Percentiles rank a stretch among this genome's conserved stretches.
phyloP scores from a whole-genome alignment of 1,140 invertebrate genomes.

The Coenobita brevimanus region DNA sequence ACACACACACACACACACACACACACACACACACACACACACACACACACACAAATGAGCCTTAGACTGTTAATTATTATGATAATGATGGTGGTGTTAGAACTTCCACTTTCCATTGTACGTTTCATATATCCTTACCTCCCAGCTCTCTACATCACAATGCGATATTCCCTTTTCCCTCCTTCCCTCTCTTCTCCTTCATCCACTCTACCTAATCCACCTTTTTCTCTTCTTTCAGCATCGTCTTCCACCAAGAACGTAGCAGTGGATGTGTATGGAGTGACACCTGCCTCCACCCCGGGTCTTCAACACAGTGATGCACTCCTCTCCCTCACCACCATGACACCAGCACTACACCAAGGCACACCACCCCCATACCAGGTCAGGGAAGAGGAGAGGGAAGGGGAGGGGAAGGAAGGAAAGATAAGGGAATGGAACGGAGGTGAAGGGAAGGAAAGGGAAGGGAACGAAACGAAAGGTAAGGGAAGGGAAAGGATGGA shows the following conservation, averaged over 20 bases:
- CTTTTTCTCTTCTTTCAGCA: constrained; percentile 3
- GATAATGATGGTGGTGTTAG: too few relatives aligned
- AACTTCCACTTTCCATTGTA: too few relatives aligned
- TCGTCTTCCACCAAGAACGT: constrained; percentile 52
- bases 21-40: too few relatives aligned
- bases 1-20: too few relatives aligned
- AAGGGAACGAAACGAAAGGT: not conserved
- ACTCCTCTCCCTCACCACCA: constrained; percentile 45
- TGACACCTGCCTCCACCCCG: constrained; percentile 48
- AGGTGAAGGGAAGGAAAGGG: not conserved
- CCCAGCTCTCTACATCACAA: too few relatives aligned
- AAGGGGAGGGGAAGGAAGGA: not conserved
- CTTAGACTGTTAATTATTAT: too few relatives aligned
- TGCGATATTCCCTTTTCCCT: too few relatives aligned
- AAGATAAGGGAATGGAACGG: not conserved
- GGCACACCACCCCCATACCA: constrained; percentile 20
- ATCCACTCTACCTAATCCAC: too few relatives aligned
- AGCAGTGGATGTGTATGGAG: constrained; percentile 35
- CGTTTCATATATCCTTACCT: too few relatives aligned
- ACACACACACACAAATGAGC: too few relatives aligned
- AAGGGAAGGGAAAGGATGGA: not conserved
- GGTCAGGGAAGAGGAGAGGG: not conserved
- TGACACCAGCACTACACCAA: not conserved
- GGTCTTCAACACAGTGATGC: constrained; percentile 12
- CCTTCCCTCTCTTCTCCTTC: too few relatives aligned